Evolutionary conservation across 92 coral and sea anemone genomes (phyloP).

Genomic region (Zoanthus sansibaricus): DNA sequence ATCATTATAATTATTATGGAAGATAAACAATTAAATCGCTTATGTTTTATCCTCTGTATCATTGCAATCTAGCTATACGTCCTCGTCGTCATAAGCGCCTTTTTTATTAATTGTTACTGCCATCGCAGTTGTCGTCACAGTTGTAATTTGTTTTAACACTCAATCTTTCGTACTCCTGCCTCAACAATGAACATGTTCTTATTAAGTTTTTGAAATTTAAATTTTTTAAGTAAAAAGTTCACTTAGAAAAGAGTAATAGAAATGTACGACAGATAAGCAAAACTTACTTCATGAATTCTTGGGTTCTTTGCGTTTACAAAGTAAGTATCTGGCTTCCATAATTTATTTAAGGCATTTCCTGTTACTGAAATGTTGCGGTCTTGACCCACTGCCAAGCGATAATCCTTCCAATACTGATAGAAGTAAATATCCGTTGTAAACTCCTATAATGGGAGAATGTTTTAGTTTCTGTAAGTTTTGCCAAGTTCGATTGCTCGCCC

Average conservation of each 20-base stretch:
- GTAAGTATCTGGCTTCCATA: conserved; percentile 69
- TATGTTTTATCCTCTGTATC: too few species aligned
- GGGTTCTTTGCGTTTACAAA: conserved; percentile 64
- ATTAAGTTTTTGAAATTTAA: too few species aligned
- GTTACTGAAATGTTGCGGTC: conserved; percentile 56
- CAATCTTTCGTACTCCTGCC: too few species aligned
- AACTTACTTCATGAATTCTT: conserved; percentile 55
- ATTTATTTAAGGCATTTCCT: conserved; percentile 46
- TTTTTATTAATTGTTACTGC: too few species aligned
- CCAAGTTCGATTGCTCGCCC: not conserved
- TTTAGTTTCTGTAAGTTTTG: not conserved
- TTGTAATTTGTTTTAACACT: too few species aligned
- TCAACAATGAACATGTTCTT: too few species aligned
- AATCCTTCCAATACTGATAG: conserved; percentile 60
- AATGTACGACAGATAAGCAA: not conserved
- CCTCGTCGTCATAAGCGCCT: too few species aligned
- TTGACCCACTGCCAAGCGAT: conserved; percentile 45
- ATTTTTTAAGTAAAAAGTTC: too few species aligned
- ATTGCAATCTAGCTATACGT: too few species aligned
- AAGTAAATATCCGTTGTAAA: conserved; percentile 59
- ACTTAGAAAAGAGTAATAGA: not conserved
- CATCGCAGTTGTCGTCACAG: too few species aligned
- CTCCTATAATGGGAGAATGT: conserved; percentile 32
- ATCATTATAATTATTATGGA: too few species aligned
- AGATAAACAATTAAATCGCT: too few species aligned